Base-by-base conservation (phyloP, 2,113 vertebrate species). In the Rhabdomys dilectus region DNA sequence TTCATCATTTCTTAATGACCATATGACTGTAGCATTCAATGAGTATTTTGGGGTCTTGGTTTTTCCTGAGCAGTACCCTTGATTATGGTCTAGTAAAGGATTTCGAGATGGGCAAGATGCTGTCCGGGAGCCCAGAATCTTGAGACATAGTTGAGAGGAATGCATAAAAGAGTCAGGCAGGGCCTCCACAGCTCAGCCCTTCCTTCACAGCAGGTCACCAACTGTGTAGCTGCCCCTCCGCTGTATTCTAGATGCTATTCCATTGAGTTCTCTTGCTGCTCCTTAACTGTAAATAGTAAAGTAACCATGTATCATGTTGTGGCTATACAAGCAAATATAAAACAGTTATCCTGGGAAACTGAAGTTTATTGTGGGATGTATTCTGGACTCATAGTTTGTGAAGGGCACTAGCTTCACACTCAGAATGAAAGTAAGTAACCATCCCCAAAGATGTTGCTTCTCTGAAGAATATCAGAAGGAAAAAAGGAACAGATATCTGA, bases 401-500 rank as follows among this genome's bases (percentile, higher is more conserved):
- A 97, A 95, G 76, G 53, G 45, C 24, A 5, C 19, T 73, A 48
- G 53, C 39, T 84, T 11, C 5, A 19, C 48, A 26, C 66, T 19
- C 68, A 45, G 77, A 86, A 73, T 91, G 64, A 93, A 84, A 95
- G 53, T 62, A 78, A 36, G 39, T 78, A 39, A 77, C 16, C 15
- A 51, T 89, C n/a, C 75, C 45, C 56, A 42, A 12, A 60, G 89
- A 70, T 82, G 34, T 92, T 84, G 68, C 36, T 94, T 94, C 56
- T 76, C 31, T 91, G 60, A 93, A 66, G 24, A 94, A 16, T 16
- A 72, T 95, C 51, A 77, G 76, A 87, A 45, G 78, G 16, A 45
- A 91, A 62, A 97, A 96, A 75, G 91, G 53, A 88, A 45, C 36
- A 34, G n/a, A 45, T 36, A 88, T 70, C 34, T 73, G 62, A 31